phyloP scores from a whole-genome alignment of 2,113 vertebrate genomes.

The Progne subis region DNA sequence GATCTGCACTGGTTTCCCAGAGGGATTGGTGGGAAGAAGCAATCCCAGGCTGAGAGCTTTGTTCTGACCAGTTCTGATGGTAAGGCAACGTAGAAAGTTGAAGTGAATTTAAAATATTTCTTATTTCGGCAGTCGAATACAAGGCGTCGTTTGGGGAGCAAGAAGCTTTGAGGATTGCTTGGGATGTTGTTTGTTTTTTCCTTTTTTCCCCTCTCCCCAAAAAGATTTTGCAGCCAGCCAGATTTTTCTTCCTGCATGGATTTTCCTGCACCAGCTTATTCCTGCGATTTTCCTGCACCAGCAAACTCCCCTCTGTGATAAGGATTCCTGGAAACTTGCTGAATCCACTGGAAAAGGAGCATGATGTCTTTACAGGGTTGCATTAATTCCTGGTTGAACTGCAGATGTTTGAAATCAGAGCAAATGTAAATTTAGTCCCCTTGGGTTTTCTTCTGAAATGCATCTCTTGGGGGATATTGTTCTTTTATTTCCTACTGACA shows the following conservation, averaged over 20 bases:
- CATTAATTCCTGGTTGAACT: slow-evolving; percentile 5
- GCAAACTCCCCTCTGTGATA: background rate
- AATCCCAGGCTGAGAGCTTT: slow-evolving; percentile 86
- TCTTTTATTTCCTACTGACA: background rate
- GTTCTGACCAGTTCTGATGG: slow-evolving; percentile 95
- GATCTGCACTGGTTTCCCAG: slow-evolving; percentile 95
- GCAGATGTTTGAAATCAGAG: slow-evolving; percentile 45
- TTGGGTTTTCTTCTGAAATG: background rate
- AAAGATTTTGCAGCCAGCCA: background rate
- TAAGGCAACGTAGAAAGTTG: slow-evolving; percentile 49
- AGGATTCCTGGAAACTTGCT: slow-evolving; percentile 1
- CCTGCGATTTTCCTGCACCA: background rate
- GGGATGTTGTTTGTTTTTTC: background rate
- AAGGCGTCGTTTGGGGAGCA: background rate
- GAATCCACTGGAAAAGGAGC: background rate
- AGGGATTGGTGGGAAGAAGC: slow-evolving; percentile 86
- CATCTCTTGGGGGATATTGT: background rate
- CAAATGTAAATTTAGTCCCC: slow-evolving; percentile 27
- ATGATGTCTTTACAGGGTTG: background rate
- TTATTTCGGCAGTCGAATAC: background rate
- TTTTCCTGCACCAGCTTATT: background rate
- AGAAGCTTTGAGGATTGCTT: background rate
- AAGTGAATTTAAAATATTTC: background rate
- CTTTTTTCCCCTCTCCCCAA: background rate
- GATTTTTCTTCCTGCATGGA: background rate